These are phyloP conservation scores for Drosophila subquinaria DNA, from an alignment of 2,888 invertebrate genomes.

Conservation along the genomic window DNA sequence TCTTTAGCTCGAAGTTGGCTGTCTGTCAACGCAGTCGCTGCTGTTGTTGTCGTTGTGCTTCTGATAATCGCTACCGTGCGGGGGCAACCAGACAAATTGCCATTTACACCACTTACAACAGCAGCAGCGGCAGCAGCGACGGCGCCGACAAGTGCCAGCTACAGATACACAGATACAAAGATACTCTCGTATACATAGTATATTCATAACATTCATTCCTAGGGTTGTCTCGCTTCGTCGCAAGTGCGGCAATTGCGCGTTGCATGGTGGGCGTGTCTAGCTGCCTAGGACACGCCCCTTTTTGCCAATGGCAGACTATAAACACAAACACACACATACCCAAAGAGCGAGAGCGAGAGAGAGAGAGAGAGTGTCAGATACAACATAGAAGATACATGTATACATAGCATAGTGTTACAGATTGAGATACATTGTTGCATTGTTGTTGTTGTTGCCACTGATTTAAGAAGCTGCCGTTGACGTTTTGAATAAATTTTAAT, in stretches of 20 bases:
- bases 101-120: slow-evolving; percentile 80
- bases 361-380: not conserved
- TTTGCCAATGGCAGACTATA: slow-evolving; percentile 76
- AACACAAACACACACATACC: slow-evolving; percentile 21
- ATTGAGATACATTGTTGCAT: slow-evolving; percentile 55
- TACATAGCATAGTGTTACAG: slow-evolving; percentile 40
- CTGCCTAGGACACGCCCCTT: slow-evolving; percentile 71
- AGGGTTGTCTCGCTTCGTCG: slow-evolving; percentile 66
- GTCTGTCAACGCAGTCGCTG: slow-evolving; percentile 63
- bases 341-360: not conserved
- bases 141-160: slow-evolving; percentile 43
- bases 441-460: slow-evolving; percentile 43
- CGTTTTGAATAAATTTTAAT: slow-evolving; percentile 85
- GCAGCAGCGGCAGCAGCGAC: slow-evolving; percentile 31
- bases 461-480: slow-evolving; percentile 82
- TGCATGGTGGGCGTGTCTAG: slow-evolving; percentile 64
- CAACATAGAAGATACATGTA: slow-evolving; percentile 7
- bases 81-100: slow-evolving; percentile 75
- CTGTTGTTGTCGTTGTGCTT: slow-evolving; percentile 8
- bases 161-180: slow-evolving; percentile 28
- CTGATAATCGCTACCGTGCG: slow-evolving; percentile 71
- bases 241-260: slow-evolving; percentile 40
- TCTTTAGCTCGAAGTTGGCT: slow-evolving; percentile 20
- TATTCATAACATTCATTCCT: slow-evolving; percentile 20
- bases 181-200: slow-evolving; percentile 34